Evolutionary conservation across 2,888 invertebrate species (phyloP).

Genomic region (Pharmacophagus antenor): DNA sequence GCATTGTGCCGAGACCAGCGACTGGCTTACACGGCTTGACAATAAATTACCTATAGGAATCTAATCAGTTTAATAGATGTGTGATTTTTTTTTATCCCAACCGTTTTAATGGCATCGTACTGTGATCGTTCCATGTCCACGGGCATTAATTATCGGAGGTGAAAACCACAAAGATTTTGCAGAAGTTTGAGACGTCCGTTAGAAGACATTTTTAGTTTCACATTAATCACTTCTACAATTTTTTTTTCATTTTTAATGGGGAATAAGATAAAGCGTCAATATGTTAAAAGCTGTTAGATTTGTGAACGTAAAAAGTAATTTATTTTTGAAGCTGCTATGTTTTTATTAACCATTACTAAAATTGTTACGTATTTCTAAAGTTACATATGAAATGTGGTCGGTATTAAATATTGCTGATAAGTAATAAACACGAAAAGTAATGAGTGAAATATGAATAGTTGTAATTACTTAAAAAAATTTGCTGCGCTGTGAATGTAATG

Average conservation of each 20-base stretch:
- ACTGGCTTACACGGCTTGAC: constrained; percentile 56
- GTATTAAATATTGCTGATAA: no score
- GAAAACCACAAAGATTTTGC: constrained; percentile 27
- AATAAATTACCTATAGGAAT: constrained; percentile 79
- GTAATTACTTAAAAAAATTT: no score
- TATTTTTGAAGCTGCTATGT: not conserved
- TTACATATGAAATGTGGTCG: not conserved
- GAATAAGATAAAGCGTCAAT: constrained; percentile 13
- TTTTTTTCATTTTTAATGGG: constrained; percentile 8
- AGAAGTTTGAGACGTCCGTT: constrained; percentile 18
- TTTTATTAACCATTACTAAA: not conserved
- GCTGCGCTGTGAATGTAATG: no score
- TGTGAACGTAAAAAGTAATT: not conserved
- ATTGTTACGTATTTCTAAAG: not conserved
- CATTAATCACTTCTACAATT: constrained; percentile 16
- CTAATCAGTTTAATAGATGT: constrained; percentile 79
- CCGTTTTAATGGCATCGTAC: constrained; percentile 49
- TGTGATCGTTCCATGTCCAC: constrained; percentile 36
- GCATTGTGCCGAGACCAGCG: constrained; percentile 72
- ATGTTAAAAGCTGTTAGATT: not conserved
- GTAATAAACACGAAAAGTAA: no score
- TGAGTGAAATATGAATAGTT: no score
- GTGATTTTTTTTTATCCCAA: constrained; percentile 66
- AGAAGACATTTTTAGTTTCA: constrained; percentile 8
- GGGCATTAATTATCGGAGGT: constrained; percentile 37